A percentile compares a stretch with the other conserved stretches of the same genome.
Evolutionary conservation across 2,888 invertebrate genomes (phyloP).

Genomic region (Phaedon cochleariae): DNA sequence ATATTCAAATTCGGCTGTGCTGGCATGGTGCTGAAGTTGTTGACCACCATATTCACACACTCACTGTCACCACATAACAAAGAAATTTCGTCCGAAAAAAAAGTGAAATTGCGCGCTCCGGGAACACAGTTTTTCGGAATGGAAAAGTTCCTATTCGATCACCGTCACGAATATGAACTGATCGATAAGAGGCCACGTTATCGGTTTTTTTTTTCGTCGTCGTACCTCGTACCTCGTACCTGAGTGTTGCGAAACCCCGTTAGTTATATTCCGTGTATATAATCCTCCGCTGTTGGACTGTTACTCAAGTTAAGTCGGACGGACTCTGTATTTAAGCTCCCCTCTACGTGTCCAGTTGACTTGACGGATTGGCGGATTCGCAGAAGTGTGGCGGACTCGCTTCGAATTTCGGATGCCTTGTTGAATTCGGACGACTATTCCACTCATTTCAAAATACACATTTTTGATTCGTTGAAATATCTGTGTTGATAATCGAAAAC

Average conservation of each 20-base stretch:
- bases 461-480: too few species aligned
- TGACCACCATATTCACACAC: constrained; percentile 57
- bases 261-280: background rate
- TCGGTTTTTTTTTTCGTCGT: constrained; percentile 23
- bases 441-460: too few species aligned
- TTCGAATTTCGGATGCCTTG: background rate
- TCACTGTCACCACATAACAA: constrained; percentile 34
- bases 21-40: constrained; percentile 57
- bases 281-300: constrained; percentile 31
- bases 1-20: constrained; percentile 55
- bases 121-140: constrained; percentile 2
- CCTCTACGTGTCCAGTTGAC: constrained; percentile 45
- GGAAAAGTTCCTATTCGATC: background rate
- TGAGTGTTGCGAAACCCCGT: background rate
- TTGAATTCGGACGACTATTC: background rate
- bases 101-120: background rate
- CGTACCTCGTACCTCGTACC: too few species aligned
- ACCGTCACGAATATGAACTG: background rate
- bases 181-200: constrained; percentile 23
- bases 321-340: constrained; percentile 47
- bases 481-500: too few species aligned
- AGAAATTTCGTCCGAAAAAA: constrained; percentile 5
- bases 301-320: constrained; percentile 35
- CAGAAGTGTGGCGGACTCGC: constrained; percentile 32
- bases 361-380: constrained; percentile 42